These are phyloP conservation scores for Melanaphis sacchari DNA, from an alignment of 1,140 invertebrate genomes.

Conservation along the genomic window DNA sequence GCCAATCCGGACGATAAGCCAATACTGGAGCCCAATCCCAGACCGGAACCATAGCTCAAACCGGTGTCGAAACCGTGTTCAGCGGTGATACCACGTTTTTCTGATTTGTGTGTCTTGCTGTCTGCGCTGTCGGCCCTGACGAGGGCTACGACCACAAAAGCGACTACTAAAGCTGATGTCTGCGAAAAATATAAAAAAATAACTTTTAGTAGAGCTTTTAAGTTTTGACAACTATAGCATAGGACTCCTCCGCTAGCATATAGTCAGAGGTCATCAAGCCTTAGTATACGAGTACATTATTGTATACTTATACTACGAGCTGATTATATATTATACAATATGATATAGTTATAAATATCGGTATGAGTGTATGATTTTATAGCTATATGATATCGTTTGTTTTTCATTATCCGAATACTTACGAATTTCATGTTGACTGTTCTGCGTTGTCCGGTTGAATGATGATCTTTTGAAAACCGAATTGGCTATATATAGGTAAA, in stretches of 20 bases:
- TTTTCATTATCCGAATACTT: background rate
- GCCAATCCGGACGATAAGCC: background rate
- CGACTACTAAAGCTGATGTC: slow-evolving; percentile 38
- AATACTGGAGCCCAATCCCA: background rate
- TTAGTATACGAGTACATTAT: too few species aligned
- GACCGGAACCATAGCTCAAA: background rate
- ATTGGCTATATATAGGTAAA: slow-evolving; percentile 42
- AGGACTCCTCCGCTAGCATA: background rate
- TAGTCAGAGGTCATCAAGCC: too few species aligned
- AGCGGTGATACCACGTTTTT: slow-evolving; percentile 24
- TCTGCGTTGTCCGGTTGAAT: background rate
- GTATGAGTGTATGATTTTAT: background rate
- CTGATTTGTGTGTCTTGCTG: background rate
- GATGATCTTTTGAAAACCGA: background rate
- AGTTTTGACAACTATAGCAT: too few species aligned
- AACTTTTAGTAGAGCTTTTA: background rate
- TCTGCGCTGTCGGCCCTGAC: slow-evolving; percentile 4
- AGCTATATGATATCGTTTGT: background rate
- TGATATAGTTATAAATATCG: background rate
- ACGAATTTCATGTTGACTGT: slow-evolving; percentile 47
- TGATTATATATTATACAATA: too few species aligned
- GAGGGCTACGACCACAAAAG: slow-evolving; percentile 13
- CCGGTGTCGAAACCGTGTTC: background rate
- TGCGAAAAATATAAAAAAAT: slow-evolving; percentile 1
- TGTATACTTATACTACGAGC: too few species aligned